Evolutionary conservation across 2,797 vertebrate species (phyloP).

Genomic region (Bradypodion ventrale): DNA sequence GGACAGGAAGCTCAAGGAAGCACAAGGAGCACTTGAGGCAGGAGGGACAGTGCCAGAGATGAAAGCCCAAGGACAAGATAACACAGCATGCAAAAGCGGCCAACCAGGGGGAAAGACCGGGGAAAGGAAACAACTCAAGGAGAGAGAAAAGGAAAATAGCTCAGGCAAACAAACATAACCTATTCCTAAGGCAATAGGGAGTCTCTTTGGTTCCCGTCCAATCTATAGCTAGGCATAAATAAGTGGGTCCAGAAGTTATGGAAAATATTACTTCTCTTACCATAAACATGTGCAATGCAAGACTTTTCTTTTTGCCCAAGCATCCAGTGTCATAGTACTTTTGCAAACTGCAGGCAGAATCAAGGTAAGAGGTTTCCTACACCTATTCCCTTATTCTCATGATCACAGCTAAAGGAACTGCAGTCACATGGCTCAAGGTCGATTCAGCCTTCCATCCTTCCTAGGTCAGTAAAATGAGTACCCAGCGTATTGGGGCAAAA

Average conservation of each 20-base stretch:
- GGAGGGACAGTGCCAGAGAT: conserved; percentile 15
- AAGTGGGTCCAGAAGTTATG: not conserved
- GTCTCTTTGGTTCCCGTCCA: rapidly evolving
- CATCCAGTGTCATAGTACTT: not conserved
- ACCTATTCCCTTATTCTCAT: not conserved
- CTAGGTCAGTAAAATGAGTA: no score
- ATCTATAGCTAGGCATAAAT: not conserved
- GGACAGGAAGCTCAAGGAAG: not conserved
- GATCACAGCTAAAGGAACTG: not conserved
- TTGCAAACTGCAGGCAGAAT: not conserved
- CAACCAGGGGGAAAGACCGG: conserved; percentile 27
- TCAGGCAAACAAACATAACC: not conserved
- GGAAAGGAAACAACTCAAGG: not conserved
- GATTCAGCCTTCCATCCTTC: no score
- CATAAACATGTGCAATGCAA: not conserved
- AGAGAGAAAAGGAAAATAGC: not conserved
- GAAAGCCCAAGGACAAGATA: not conserved
- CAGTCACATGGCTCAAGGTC: no score
- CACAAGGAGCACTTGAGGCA: conserved; percentile 10
- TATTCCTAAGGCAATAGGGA: rapidly evolving
- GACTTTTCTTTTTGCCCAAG: not conserved
- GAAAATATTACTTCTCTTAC: not conserved
- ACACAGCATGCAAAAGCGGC: conserved; percentile 32
- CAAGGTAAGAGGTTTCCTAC: not conserved
- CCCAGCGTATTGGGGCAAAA: no score